These are phyloP conservation scores for Plumapathes pennacea DNA, from an alignment of 92 coral and sea anemone genomes.

Conservation along the genomic window DNA sequence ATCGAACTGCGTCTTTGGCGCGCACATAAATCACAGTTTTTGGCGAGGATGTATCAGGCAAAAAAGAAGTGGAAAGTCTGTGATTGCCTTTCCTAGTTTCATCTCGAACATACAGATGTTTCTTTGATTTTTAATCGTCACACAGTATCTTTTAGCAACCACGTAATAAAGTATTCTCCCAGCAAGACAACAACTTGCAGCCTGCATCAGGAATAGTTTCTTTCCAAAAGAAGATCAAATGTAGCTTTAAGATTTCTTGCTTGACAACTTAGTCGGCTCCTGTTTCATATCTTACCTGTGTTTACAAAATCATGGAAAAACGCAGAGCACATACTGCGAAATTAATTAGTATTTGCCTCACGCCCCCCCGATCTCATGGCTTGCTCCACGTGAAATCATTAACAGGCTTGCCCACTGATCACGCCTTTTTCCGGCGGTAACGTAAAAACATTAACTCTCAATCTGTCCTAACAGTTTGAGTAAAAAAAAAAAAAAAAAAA, in stretches of 20 bases:
- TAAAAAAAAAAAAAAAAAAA: slow-evolving; percentile 8
- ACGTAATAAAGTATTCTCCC: too few species aligned
- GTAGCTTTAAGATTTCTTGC: too few species aligned
- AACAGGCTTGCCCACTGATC: slow-evolving; percentile 46
- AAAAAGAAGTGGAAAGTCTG: too few species aligned
- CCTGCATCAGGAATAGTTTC: slow-evolving; percentile 24
- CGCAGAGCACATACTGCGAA: slow-evolving; percentile 55
- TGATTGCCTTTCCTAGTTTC: too few species aligned
- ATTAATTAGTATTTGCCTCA: slow-evolving; percentile 83
- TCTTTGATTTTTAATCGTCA: too few species aligned
- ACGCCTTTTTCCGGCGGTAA: slow-evolving; percentile 72
- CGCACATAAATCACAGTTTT: too few species aligned
- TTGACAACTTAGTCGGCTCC: slow-evolving; percentile 25
- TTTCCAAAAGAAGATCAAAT: slow-evolving; percentile 21
- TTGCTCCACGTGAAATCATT: slow-evolving; percentile 38
- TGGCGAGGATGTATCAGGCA: too few species aligned
- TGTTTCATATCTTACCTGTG: slow-evolving; percentile 36
- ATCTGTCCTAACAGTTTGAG: slow-evolving; percentile 31
- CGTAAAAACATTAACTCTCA: slow-evolving; percentile 28
- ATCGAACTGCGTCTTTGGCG: too few species aligned
- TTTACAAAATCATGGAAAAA: slow-evolving; percentile 27
- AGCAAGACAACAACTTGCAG: slow-evolving; percentile 16
- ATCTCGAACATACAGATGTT: too few species aligned
- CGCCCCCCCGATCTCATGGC: slow-evolving; percentile 48
- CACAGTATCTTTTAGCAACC: too few species aligned